Evolutionary conservation across 1,140 invertebrate species (phyloP).

Genomic region (Paralvinella palmiformis): DNA sequence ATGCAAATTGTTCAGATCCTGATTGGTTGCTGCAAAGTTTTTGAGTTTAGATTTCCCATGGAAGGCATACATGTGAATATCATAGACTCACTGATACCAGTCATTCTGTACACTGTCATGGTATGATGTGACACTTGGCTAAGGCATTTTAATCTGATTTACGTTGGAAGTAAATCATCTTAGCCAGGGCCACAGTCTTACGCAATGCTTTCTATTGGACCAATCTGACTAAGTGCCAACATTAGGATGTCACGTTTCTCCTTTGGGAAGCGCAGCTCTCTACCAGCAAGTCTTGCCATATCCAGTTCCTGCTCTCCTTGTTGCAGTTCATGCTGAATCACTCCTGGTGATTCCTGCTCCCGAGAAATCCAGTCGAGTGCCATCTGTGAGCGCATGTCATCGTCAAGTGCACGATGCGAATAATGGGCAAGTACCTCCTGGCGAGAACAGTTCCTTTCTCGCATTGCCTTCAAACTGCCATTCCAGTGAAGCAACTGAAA

Average conservation of each 20-base stretch:
- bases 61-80: no score
- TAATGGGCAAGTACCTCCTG: slow-evolving; percentile 93
- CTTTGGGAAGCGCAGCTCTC: slow-evolving; percentile 87
- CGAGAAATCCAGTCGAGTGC: slow-evolving; percentile 88
- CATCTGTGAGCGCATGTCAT: slow-evolving; percentile 94
- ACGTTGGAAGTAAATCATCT: no score
- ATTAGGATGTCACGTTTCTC: slow-evolving; percentile 92
- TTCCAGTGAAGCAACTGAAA: slow-evolving; percentile 95
- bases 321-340: slow-evolving; percentile 72
- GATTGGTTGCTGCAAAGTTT: no score
- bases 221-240: slow-evolving; percentile 59
- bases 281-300: slow-evolving; percentile 77
- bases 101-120: no score
- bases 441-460: slow-evolving; percentile 86
- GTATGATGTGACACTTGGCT: no score
- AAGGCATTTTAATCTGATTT: no score
- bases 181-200: no score
- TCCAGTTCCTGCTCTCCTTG: slow-evolving; percentile 81
- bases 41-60: no score
- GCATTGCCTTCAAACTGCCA: slow-evolving; percentile 80
- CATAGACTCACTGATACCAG: no score
- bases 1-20: no score
- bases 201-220: slow-evolving; percentile 39
- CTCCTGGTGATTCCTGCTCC: slow-evolving; percentile 74
- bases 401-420: slow-evolving; percentile 77